Evolutionary conservation across 2,797 vertebrate genomes (phyloP), one percentile per base, ranked within the genome.

Genomic region (Sebastes matsubarae): DNA sequence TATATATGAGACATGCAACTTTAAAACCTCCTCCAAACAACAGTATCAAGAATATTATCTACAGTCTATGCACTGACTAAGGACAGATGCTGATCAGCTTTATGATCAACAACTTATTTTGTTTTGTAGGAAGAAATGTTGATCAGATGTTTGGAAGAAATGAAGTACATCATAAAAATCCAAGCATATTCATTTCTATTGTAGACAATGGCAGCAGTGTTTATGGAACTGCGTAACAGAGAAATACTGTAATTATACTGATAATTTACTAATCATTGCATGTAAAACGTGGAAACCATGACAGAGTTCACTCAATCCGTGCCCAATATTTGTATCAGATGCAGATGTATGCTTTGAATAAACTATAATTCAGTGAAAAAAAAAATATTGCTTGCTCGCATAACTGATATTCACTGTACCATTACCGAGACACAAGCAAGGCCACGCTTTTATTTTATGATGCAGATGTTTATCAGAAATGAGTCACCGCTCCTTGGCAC

Each of bases 391-490:
- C 85, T 90, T 85, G 86, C 90, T 89, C 74, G 88, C 91, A 92
- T 92, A 91, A 93, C 93, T 94, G 93, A 93, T 93, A 87, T 83
- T 93, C 92, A 94, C 82, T 92, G 94, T 92, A 94, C 89, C 94
- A 87, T 90, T 87, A 93, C 86, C 1, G 64, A 86, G 84, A 87
- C 65, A 76, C 87, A 87, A 90, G 93, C 85, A 88, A 94, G 93
- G 93, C 88, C 86, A 85, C 80, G 81, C 87, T 87, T 91, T 90
- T 93, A 84, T 95, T 95, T 95, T 93, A 95, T 89, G 89, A 92
- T 90, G 92, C 95, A 96, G 94, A 95, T 95, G 95, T 96, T 95
- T 94, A 96, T 96, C 94, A 94, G 88, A 93, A 94, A 91, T 94
- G 93, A 96, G 93, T 94, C 94, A 94, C 90, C 78, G 61, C 83